These are phyloP conservation scores for Sebastes fasciatus DNA, from an alignment of 2,113 vertebrate genomes.

Conservation along the genomic window DNA sequence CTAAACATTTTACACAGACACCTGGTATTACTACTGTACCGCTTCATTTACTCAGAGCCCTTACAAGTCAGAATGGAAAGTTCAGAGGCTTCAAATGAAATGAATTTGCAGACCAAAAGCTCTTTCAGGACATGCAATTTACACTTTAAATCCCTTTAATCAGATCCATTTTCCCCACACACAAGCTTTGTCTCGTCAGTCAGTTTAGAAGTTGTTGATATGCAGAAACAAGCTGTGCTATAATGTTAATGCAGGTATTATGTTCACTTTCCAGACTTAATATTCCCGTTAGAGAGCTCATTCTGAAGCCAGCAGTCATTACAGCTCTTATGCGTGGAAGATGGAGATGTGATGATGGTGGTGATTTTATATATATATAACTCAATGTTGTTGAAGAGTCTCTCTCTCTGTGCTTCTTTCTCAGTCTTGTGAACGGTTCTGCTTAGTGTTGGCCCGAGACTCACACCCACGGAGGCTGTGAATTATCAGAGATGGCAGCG, in stretches of 20 bases:
- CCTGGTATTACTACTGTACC: background rate
- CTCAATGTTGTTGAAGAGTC: slow-evolving; percentile 18
- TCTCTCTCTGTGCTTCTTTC: slow-evolving; percentile 39
- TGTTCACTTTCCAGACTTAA: slow-evolving; percentile 16
- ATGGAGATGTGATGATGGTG: slow-evolving; percentile 23
- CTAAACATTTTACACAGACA: slow-evolving; percentile 1
- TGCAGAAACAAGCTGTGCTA: slow-evolving; percentile 1
- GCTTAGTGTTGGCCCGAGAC: slow-evolving; percentile 69
- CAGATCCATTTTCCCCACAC: slow-evolving; percentile 5
- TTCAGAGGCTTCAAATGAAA: background rate
- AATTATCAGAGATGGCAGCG: slow-evolving; percentile 66
- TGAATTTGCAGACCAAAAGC: background rate
- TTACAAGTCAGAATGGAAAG: background rate
- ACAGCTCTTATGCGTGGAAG: slow-evolving; percentile 4
- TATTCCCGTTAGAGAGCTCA: slow-evolving; percentile 17
- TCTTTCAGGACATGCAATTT: background rate
- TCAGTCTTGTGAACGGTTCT: slow-evolving; percentile 69
- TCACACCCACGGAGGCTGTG: slow-evolving; percentile 71
- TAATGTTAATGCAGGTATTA: slow-evolving; percentile 17
- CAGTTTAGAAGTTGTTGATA: background rate
- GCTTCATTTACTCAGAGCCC: background rate
- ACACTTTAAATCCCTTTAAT: slow-evolving; percentile 21
- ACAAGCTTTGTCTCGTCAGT: background rate
- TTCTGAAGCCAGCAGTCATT: slow-evolving; percentile 34
- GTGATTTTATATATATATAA: slow-evolving; percentile 51